Conservation (phyloP, 2,797 vertebrate genomes). For the Podarcis lilfordi region DNA sequence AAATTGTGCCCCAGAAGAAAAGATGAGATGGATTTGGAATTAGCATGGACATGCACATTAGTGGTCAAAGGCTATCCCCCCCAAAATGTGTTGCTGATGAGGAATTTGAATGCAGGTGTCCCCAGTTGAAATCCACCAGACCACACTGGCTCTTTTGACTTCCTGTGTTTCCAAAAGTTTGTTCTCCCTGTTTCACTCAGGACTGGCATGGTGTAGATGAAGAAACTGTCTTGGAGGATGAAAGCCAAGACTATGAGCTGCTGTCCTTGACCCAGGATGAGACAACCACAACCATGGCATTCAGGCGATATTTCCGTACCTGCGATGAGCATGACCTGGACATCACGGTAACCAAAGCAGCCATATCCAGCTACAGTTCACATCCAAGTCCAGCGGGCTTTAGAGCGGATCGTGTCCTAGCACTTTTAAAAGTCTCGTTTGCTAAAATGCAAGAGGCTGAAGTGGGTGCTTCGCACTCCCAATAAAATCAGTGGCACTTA, state of each 20-base stretch:
- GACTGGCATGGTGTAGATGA: slow-evolving; percentile 76
- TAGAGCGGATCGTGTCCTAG: no score
- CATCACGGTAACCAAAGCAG: slow-evolving; percentile 76
- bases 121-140: neutral
- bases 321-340: slow-evolving; percentile 79
- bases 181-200: slow-evolving; percentile 59
- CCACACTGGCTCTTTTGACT: neutral
- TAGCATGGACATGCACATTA: neutral
- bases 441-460: neutral
- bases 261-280: slow-evolving; percentile 74
- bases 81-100: neutral
- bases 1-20: neutral
- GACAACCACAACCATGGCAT: slow-evolving; percentile 78
- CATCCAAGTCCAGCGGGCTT: neutral
- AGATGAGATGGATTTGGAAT: neutral
- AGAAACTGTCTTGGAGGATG: slow-evolving; percentile 71
- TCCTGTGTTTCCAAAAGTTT: neutral
- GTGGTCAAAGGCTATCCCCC: neutral
- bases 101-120: neutral
- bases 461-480: neutral
- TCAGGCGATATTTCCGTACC: slow-evolving; percentile 71
- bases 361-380: neutral
- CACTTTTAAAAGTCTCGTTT: neutral
- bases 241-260: slow-evolving; percentile 81
- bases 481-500: neutral